Evolutionary conservation across 2,113 vertebrate genomes (phyloP).

Genomic region (human (Homo sapiens)): DNA sequence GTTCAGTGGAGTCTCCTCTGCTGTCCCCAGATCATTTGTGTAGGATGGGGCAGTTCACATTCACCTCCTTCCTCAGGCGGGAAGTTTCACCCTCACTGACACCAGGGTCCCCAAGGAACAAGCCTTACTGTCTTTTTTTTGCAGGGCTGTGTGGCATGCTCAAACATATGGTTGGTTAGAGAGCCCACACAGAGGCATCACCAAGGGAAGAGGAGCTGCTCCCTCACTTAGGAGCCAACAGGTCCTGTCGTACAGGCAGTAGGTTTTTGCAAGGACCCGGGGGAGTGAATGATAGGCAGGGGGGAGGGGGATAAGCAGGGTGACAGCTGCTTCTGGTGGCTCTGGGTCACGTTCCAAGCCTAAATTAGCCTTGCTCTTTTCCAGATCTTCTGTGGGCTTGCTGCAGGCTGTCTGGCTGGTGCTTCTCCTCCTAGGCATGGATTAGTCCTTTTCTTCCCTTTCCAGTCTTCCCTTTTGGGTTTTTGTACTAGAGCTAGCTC

Average conservation of each 20-base stretch:
- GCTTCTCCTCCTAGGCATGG: background rate
- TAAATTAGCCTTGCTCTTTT: constrained; percentile 51
- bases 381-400: background rate
- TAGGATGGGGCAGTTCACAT: background rate
- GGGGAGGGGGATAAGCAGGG: background rate
- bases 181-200: background rate
- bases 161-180: background rate
- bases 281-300: background rate
- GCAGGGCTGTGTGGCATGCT: background rate
- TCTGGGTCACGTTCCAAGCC: background rate
- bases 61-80: background rate
- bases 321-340: constrained; percentile 35
- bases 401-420: background rate
- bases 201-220: background rate
- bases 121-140: background rate
- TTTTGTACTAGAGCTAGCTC: background rate
- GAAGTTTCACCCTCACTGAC: background rate
- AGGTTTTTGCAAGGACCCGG: background rate
- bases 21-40: background rate
- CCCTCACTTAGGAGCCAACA: background rate
- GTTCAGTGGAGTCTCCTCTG: background rate
- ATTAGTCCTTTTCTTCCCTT: background rate
- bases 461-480: background rate
- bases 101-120: background rate
- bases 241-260: background rate